These are phyloP conservation scores for Polietes domitor DNA, from an alignment of 2,888 invertebrate species.

Conservation along the genomic window DNA sequence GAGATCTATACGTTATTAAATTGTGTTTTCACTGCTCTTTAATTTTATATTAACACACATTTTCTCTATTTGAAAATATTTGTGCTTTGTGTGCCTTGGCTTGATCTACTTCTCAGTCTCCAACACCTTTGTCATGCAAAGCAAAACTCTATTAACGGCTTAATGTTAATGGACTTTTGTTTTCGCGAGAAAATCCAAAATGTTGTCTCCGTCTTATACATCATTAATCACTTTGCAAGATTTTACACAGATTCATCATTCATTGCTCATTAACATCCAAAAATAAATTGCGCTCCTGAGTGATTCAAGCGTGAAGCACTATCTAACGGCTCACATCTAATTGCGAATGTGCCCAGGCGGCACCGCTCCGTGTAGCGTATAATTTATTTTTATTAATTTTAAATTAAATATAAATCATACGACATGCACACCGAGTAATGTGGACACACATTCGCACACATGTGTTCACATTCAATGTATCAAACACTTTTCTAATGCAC, in stretches of 20 bases:
- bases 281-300: not conserved
- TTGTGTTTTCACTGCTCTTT: no score
- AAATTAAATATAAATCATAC: constrained; percentile 39
- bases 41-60: no score
- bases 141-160: no score
- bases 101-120: no score
- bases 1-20: no score
- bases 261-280: not conserved
- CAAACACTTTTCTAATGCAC: not conserved
- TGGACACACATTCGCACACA: no score
- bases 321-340: not conserved
- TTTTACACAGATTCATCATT: not conserved
- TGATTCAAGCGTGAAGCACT: not conserved
- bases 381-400: constrained; percentile 29
- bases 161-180: no score
- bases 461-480: no score
- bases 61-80: no score
- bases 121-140: no score
- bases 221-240: not conserved
- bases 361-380: not conserved
- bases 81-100: no score
- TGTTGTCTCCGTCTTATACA: not conserved
- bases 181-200: no score
- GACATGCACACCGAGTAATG: not conserved
- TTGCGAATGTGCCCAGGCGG: not conserved